Base-by-base conservation (phyloP, 2,113 vertebrate genomes). In the Pipa parva region DNA sequence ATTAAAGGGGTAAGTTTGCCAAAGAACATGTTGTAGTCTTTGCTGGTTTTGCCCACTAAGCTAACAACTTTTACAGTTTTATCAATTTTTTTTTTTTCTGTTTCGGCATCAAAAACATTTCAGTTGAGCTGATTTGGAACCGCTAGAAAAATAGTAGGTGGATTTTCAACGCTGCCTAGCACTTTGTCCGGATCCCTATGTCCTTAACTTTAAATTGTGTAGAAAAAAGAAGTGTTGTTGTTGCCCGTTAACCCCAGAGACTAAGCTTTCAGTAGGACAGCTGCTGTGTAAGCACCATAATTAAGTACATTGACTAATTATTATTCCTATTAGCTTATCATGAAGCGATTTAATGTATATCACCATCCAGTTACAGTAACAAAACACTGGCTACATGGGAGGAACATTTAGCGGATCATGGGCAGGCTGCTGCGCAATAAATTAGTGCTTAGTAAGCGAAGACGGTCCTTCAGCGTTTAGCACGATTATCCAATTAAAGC, bases 271-370 rank as follows among this genome's bases (percentile, higher is more conserved):
- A 49, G 22, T 49, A 22, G 46, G 18, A 8, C 57, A 29, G 24
- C 57, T 49, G 46, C 46, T 26, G 55, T 52, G 46, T 21, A 37
- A 37, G 22, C 31, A 8, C 31, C 9, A 17, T 59, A 52, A 69
- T 60, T 69, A 25, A 60, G 65, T 60, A 69, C 65, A 69, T 69
- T 69, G 57, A 28, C 24, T 69, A 51, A 60, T 69, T 69, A 59
- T 50, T 69, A 46, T 68, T 59, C 65, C 60, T 22, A 50, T 67
- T 48, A 69, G 31, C n/a, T 26, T n/a, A 50, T 60, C 59, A 60
- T 26, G 11, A 28, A n/a, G 31, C 42, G 45, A 69, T 60, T 59
- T 42, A 69, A 69, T 69, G 65, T 69, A 69, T 59, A 69, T 69
- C 13, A 52, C 24, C 25, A 28, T 24, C 31, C 18, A 54, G 57